A percentile compares a stretch with the other conserved stretches of the same genome.
These are phyloP conservation scores for Stratiomys singularior DNA, from an alignment of 2,888 invertebrate species.

Conservation along the genomic window DNA sequence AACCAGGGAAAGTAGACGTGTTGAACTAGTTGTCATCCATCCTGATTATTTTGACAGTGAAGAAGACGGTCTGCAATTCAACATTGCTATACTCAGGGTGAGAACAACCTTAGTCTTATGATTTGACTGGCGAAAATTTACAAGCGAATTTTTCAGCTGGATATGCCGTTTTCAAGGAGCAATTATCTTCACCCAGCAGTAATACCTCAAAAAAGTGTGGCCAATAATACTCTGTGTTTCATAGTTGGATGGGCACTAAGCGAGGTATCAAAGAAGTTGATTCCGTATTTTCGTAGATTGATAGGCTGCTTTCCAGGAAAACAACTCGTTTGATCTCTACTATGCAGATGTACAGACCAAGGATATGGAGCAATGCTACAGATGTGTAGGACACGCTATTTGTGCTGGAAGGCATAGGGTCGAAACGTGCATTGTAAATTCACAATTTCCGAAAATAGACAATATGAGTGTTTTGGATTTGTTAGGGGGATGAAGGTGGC, in stretches of 20 bases:
- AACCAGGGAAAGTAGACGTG: slow-evolving; percentile 13
- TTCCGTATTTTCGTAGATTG: neutral
- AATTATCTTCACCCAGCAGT: slow-evolving; percentile 28
- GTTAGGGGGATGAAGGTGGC: slow-evolving; percentile 20
- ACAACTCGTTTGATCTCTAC: neutral
- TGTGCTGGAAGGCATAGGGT: slow-evolving; percentile 12
- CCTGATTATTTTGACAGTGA: slow-evolving; percentile 3
- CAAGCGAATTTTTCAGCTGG: neutral
- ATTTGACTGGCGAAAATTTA: neutral
- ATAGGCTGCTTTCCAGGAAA: neutral
- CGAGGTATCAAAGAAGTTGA: neutral
- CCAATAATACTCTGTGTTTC: slow-evolving; percentile 7
- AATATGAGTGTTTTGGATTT: neutral
- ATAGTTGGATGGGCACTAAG: slow-evolving; percentile 9
- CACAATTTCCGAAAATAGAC: too few relatives aligned
- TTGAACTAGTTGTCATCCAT: neutral
- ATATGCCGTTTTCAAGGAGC: slow-evolving; percentile 20
- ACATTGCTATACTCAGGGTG: slow-evolving; percentile 21
- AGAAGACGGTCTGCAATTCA: neutral
- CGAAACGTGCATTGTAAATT: slow-evolving; percentile 19
- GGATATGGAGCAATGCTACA: slow-evolving; percentile 37
- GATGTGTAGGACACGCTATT: slow-evolving; percentile 24
- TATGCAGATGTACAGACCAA: slow-evolving; percentile 8
- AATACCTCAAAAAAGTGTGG: neutral
- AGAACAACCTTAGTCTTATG: neutral